Evolutionary conservation across 2,113 vertebrate species (phyloP), one percentile per base, ranked within the genome.

Genomic region (Cyrtonyx montezumae): DNA sequence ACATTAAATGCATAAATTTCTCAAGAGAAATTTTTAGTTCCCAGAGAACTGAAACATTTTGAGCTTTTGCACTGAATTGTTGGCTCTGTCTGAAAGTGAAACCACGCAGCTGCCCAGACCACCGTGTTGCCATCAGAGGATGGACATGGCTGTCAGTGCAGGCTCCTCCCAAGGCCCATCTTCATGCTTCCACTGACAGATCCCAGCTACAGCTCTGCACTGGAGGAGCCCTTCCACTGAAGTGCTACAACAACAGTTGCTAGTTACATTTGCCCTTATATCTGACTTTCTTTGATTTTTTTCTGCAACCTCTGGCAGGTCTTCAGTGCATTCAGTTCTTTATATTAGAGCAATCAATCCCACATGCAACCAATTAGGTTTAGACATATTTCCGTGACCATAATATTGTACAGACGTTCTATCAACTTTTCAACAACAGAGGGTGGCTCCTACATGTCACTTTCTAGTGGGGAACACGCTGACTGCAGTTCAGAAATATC

Each of bases 401-500:
- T 92, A 90, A 90, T 71, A 71, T 37, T 94, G 82, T 75, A 90
- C 91, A 96, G 89, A 89, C 65, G 0, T 82, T 84, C 75, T 92
- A 93, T 63, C 68, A 89, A 92, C 87, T 91, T 96, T 96, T 95
- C 95, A 96, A 26, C 95, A 91, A 92, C 82, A 88, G 20, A 56
- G 82, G 90, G 73, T 95, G 84, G 74, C 93, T 95, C 76, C 82
- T 82, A 45, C 87, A 76, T 86, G 82, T 86, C 93, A 96, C 93
- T 96, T 96, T 96, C 91, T 94, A 91, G 79, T 71, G 77, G 79
- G 63, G 58, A 92, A 51, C 63, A 85, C 2, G 18, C 73, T 94
- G 82, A 88, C 73, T 91, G 77, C 66, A 90, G 56, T 78, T 85
- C 90, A 95, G 90, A 96, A 95, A 81, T 71, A 79, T 79, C 85